Conservation (phyloP, 2,797 vertebrate species). For the Dendrocincla tyrannina region DNA sequence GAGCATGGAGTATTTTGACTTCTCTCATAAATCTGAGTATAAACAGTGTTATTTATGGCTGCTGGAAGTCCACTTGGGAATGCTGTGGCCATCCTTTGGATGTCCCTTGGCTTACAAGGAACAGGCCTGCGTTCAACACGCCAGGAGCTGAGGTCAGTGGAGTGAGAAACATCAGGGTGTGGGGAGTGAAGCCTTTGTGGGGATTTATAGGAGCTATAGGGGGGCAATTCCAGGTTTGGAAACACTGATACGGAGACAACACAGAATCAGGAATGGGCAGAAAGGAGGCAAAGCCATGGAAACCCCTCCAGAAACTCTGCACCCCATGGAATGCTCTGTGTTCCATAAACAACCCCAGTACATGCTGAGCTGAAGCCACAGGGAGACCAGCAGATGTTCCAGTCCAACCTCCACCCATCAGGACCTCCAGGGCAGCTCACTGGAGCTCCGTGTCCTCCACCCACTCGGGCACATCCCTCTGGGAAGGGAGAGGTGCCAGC, state of each 20-base stretch:
- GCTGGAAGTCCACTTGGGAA: not conserved
- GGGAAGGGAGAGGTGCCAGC: not conserved
- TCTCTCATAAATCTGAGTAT: not conserved
- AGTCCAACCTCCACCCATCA: accelerated
- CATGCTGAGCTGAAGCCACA: not conserved
- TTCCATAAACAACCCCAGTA: accelerated
- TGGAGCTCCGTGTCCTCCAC: not conserved
- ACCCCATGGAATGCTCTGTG: not conserved
- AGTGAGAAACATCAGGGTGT: not conserved
- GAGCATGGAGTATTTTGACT: not conserved
- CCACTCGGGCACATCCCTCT: not conserved
- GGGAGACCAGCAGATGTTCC: not conserved
- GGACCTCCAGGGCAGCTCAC: not conserved
- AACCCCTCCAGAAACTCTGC: not conserved
- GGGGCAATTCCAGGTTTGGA: accelerated
- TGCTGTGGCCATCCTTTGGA: not conserved
- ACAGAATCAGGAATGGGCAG: accelerated
- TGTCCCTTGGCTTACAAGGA: not conserved
- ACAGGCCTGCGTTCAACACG: not conserved
- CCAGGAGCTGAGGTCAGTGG: not conserved
- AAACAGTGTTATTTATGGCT: not conserved
- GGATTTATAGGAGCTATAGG: not conserved
- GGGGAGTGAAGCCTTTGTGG: not conserved
- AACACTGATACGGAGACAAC: not conserved
- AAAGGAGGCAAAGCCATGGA: not conserved